Evolutionary conservation across 2,888 invertebrate genomes (phyloP).

Genomic region (Apoda limacodes): DNA sequence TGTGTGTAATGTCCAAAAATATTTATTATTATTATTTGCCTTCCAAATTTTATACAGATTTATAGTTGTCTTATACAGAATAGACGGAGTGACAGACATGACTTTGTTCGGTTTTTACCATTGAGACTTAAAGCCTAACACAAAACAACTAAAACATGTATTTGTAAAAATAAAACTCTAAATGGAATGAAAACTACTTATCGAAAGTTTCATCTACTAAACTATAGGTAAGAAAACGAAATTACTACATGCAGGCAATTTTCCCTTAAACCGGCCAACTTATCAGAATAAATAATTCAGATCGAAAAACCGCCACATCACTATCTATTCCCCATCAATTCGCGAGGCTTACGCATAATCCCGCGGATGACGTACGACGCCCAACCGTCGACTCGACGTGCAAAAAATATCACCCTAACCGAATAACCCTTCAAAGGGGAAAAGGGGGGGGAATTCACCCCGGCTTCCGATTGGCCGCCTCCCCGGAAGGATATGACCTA

Average conservation of each 20-base stretch:
- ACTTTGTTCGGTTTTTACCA: too few relatives aligned
- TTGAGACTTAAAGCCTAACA: too few relatives aligned
- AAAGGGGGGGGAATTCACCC: slow-evolving; percentile 26
- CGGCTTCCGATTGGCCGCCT: slow-evolving; percentile 64
- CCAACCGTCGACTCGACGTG: slow-evolving; percentile 27
- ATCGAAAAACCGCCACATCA: slow-evolving; percentile 26
- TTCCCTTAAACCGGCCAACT: slow-evolving; percentile 18
- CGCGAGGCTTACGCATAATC: slow-evolving; percentile 37
- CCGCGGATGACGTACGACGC: slow-evolving; percentile 36
- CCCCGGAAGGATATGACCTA: slow-evolving; percentile 70
- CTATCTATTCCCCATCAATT: slow-evolving; percentile 32
- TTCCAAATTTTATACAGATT: too few relatives aligned
- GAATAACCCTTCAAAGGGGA: slow-evolving; percentile 40
- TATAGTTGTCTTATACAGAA: too few relatives aligned
- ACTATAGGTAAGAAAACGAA: slow-evolving; percentile 6
- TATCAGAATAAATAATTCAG: slow-evolving; percentile 43
- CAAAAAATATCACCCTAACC: slow-evolving; percentile 44
- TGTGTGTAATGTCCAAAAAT: too few relatives aligned
- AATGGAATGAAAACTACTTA: too few relatives aligned
- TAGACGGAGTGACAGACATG: too few relatives aligned
- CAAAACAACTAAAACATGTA: too few relatives aligned
- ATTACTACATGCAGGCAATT: slow-evolving; percentile 16
- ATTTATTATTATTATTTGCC: too few relatives aligned
- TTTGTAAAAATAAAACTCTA: slow-evolving; percentile 1
- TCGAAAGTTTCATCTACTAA: too few relatives aligned